Conservation (phyloP, 2,888 invertebrate genomes). For the Ectemnius lituratus region DNA sequence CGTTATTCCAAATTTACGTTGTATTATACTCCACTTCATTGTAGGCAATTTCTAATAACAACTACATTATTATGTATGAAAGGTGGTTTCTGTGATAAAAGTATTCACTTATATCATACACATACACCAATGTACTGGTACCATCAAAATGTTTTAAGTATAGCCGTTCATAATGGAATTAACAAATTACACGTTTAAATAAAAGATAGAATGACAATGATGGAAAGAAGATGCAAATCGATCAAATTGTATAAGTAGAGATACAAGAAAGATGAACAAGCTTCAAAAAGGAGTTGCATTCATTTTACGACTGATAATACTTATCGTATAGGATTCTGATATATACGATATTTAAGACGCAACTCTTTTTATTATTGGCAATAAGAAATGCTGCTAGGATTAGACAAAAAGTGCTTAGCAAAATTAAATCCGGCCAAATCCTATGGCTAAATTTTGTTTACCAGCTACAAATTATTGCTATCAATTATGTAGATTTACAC, state of each 20-base stretch:
- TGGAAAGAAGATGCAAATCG: slow-evolving; percentile 37
- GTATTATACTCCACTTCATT: too few relatives aligned
- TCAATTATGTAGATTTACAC: too few relatives aligned
- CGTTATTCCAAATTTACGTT: slow-evolving; percentile 21
- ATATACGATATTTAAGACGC: slow-evolving; percentile 26
- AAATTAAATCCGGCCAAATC: not conserved
- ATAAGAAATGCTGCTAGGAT: slow-evolving; percentile 14
- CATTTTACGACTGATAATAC: slow-evolving; percentile 28
- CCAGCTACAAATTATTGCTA: not conserved
- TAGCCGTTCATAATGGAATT: slow-evolving; percentile 42
- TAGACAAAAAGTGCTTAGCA: slow-evolving; percentile 19
- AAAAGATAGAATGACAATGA: slow-evolving; percentile 30
- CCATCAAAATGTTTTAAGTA: slow-evolving; percentile 37
- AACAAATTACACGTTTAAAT: slow-evolving; percentile 38
- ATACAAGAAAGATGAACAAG: slow-evolving; percentile 17
- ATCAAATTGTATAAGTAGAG: slow-evolving; percentile 34
- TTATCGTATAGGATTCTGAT: slow-evolving; percentile 26
- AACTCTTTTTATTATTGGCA: slow-evolving; percentile 36
- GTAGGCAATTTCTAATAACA: slow-evolving; percentile 18
- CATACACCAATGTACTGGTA: slow-evolving; percentile 21
- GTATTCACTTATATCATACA: slow-evolving; percentile 31
- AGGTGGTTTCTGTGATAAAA: slow-evolving; percentile 28
- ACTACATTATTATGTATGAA: slow-evolving; percentile 42
- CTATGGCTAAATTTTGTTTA: not conserved
- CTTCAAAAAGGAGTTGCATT: slow-evolving; percentile 41